Conservation (phyloP, 2,797 vertebrate genomes). For the Perodicticus potto region DNA sequence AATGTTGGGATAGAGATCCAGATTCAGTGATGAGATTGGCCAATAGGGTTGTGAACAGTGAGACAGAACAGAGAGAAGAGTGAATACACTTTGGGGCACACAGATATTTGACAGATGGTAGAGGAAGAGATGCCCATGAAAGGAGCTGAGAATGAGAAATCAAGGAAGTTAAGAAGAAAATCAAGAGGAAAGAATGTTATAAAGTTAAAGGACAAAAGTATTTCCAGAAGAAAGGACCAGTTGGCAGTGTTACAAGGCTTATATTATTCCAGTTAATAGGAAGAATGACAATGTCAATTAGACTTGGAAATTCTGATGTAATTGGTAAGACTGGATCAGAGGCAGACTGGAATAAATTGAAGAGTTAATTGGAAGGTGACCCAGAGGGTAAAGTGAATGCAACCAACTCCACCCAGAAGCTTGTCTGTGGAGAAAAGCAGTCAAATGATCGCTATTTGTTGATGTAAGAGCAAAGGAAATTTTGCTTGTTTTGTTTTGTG, state of each 20-base stretch:
- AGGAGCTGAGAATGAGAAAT: background rate
- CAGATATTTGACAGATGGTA: background rate
- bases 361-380: background rate
- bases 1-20: background rate
- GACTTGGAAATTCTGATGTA: background rate
- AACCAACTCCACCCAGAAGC: background rate
- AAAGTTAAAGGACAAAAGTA: background rate
- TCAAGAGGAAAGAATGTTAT: background rate
- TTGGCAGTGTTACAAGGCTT: background rate
- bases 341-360: background rate
- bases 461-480: background rate
- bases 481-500: background rate
- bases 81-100: too few relatives aligned
- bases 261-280: background rate
- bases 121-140: background rate
- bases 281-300: background rate
- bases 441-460: rapidly evolving
- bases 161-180: background rate
- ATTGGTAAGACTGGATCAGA: background rate
- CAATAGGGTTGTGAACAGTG: background rate
- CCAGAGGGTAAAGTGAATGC: background rate
- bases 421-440: background rate
- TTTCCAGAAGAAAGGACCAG: background rate
- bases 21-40: background rate
- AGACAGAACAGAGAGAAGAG: background rate